These are phyloP conservation scores for Drosophila hydei DNA, from an alignment of 1,140 invertebrate genomes.

Conservation along the genomic window DNA sequence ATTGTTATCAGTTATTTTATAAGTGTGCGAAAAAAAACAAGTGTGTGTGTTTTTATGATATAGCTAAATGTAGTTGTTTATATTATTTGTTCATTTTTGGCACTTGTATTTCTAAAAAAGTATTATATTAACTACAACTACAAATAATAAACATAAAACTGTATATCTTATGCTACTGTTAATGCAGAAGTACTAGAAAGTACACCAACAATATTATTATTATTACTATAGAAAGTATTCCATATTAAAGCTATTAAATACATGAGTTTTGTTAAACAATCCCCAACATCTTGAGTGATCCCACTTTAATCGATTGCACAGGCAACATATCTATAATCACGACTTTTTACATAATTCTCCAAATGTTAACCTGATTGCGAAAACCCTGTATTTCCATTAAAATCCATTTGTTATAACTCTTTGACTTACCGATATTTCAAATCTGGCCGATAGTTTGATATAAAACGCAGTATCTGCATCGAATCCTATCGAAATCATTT, in stretches of 20 bases:
- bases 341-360: no score
- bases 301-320: constrained; percentile 41
- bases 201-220: constrained; percentile 51
- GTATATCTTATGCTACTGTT: constrained; percentile 70
- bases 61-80: constrained; percentile 45
- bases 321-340: no score
- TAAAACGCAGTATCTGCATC: no score
- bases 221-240: constrained; percentile 64
- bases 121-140: constrained; percentile 75
- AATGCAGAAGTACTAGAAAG: constrained; percentile 58
- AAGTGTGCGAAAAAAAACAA: constrained; percentile 60
- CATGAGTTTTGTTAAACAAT: constrained; percentile 70
- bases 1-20: constrained; percentile 44
- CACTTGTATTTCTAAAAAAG: constrained; percentile 59
- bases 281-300: constrained; percentile 8
- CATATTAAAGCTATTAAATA: constrained; percentile 69
- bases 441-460: no score
- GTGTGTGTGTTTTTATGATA: constrained; percentile 46
- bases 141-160: constrained; percentile 62
- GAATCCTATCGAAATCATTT: no score
- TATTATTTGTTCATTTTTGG: constrained; percentile 64
- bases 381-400: background rate
- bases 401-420: no score
- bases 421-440: no score
- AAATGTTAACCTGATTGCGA: no score